Evolutionary conservation across 1,140 invertebrate species (phyloP).

Genomic region (Saccostrea cuccullata): DNA sequence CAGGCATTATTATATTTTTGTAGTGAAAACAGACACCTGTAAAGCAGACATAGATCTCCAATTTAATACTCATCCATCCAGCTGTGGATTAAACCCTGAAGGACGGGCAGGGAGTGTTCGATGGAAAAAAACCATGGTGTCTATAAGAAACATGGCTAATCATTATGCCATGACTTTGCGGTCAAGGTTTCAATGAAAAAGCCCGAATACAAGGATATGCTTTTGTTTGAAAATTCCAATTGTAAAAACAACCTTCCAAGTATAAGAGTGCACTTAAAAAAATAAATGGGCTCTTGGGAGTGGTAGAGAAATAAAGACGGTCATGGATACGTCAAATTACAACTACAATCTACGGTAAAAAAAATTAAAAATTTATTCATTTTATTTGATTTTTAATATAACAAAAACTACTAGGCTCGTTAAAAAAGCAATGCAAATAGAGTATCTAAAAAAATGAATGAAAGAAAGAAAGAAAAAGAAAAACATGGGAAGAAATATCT

Average conservation of each 20-base stretch:
- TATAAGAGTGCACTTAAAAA: not conserved
- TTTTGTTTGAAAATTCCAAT: conserved; percentile 2
- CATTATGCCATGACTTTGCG: conserved; percentile 25
- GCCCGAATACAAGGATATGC: not conserved
- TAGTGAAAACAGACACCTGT: not conserved
- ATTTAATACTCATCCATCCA: not conserved
- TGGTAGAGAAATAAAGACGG: not conserved
- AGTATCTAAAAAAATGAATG: no score
- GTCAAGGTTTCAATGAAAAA: not conserved
- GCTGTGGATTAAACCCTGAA: not conserved
- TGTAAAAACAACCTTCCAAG: not conserved
- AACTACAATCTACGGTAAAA: conserved; percentile 3
- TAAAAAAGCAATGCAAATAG: no score
- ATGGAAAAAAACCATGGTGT: not conserved
- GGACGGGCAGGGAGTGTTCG: conserved; percentile 9
- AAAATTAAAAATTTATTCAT: no score
- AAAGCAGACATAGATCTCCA: not conserved
- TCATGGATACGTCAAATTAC: not conserved
- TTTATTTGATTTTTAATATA: no score
- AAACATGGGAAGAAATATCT: no score
- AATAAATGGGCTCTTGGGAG: not conserved
- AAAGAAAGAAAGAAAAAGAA: no score
- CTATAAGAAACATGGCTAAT: not conserved
- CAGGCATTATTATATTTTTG: not conserved
- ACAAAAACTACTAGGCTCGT: no score